These are phyloP conservation scores for Muricea muricata DNA, from an alignment of 92 coral and sea anemone species.

Conservation along the genomic window DNA sequence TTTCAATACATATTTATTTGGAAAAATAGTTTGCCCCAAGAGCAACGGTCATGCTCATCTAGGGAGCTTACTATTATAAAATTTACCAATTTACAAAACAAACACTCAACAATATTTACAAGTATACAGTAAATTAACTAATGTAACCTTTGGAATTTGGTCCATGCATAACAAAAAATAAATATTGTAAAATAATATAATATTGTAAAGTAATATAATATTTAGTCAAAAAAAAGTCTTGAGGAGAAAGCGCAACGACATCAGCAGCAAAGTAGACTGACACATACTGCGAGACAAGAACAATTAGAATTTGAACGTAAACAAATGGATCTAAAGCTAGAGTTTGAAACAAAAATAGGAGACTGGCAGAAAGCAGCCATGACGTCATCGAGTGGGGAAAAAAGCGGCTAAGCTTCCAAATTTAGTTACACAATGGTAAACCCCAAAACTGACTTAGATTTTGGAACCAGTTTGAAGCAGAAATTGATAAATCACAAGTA, in stretches of 20 bases:
- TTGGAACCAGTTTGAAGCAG: conserved; percentile 29
- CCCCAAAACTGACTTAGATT: neutral
- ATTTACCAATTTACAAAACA: too few relatives aligned
- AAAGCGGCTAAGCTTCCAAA: neutral
- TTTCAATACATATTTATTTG: too few relatives aligned
- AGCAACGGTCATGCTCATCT: too few relatives aligned
- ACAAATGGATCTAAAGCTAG: neutral
- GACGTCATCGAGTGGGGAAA: neutral
- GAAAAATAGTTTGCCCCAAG: too few relatives aligned
- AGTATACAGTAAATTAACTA: neutral
- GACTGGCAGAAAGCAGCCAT: neutral
- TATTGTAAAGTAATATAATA: too few relatives aligned
- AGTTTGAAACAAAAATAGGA: neutral
- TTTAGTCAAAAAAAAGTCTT: too few relatives aligned
- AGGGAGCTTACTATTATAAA: too few relatives aligned
- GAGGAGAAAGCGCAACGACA: neutral
- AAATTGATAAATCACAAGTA: conserved; percentile 10
- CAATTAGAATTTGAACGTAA: neutral
- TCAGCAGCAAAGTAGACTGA: neutral
- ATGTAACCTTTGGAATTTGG: too few relatives aligned
- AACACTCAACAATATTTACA: neutral
- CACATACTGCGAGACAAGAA: neutral
- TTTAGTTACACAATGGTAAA: neutral
- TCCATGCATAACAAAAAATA: too few relatives aligned
- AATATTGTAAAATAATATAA: too few relatives aligned